Conservation (phyloP, 2,113 vertebrate genomes). For the Colaptes auratus region DNA sequence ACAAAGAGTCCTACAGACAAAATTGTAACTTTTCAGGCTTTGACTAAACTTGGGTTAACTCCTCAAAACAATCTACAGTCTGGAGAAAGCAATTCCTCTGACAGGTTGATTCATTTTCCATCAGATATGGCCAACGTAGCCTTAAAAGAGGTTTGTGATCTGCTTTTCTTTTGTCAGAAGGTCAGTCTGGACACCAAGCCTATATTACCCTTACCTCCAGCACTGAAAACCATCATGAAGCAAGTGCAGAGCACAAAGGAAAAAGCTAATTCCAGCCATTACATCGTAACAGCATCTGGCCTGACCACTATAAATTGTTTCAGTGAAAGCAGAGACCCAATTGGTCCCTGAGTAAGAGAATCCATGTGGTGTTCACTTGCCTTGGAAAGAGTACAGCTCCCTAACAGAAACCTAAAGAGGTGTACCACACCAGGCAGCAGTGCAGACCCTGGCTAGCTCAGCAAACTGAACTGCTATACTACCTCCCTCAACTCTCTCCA, state of each 20-base stretch:
- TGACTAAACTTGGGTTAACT: neutral
- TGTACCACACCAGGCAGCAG: neutral
- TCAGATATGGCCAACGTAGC: neutral
- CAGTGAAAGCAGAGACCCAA: neutral
- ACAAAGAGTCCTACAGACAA: neutral
- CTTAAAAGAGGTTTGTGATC: neutral
- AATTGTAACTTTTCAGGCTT: neutral
- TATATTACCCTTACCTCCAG: neutral
- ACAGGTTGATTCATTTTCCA: neutral
- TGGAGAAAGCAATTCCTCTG: neutral
- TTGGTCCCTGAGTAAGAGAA: neutral
- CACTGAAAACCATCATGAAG: neutral
- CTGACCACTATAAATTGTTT: neutral
- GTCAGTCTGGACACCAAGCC: neutral
- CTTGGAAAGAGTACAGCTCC: neutral
- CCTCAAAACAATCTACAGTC: neutral
- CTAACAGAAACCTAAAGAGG: neutral
- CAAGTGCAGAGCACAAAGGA: accelerated
- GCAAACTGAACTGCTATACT: neutral
- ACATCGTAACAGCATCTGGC: neutral
- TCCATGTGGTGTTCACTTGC: accelerated
- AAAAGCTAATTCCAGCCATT: neutral
- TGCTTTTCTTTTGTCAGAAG: neutral
- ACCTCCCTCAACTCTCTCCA: neutral
- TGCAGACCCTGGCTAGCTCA: neutral